Base-by-base conservation (phyloP, 1,140 invertebrate species). In the Leptestheria dahalacensis region DNA sequence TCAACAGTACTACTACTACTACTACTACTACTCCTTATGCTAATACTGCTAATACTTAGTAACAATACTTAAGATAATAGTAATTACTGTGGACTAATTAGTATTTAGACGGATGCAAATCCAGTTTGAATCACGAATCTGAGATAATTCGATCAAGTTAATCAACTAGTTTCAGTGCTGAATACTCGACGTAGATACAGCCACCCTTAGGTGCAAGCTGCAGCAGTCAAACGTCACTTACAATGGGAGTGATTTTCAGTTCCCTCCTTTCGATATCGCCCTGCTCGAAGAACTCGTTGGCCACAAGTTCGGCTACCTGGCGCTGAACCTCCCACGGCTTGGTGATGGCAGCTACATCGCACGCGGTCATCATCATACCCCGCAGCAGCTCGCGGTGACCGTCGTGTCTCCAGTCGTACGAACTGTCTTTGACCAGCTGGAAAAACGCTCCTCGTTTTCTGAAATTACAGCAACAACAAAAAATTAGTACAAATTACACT, bases 331-430 rank as follows among this genome's bases (percentile, higher is more conserved):
- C 83, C 93, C 93, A 97, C 0, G 92, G 91, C 75, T 97, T 97
- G 21, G 89, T 91, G 63, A 95, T 96, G 60, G 92, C 92, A 50
- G 90, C 88, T 48, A 97, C 77, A 79, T 97, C 92, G 74, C 91
- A 96, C 28, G 91, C 90, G 47, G 92, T 96, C 92, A 97, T 96
- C 71, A 92, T 78, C 90, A 96, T 96, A 2, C 86, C 90, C 46
- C 91, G 77, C 12, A 91, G 72, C 55, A 90, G 71, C 49, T 85
- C 85, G 50, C 86, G 79, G 65, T 91, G 81, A 60, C 86, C 83
- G 61, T 85, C 83, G 61, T 74, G 77, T 47, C 75, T 73, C 86
- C 87, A 87, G 68, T 82, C 72, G 64, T 78, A 73, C 66, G 78
- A 68, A 68, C 79, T 70, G 48, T 72, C 66, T 68, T 74, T 67